phyloP scores from a whole-genome alignment of 2,888 invertebrate species.

The Ophion costatus region DNA sequence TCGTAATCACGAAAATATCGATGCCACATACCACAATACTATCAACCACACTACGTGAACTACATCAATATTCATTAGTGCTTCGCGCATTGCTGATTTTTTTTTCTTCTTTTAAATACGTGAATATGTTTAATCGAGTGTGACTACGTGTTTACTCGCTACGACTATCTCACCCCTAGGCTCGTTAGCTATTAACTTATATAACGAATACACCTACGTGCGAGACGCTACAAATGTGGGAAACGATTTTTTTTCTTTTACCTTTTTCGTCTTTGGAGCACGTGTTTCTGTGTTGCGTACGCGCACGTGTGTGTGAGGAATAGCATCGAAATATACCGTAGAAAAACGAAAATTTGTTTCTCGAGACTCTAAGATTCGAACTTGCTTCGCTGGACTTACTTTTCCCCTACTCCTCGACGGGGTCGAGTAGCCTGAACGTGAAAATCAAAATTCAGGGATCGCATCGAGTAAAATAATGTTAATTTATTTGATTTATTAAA shows the following conservation, averaged over 20 bases:
- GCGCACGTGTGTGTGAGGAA: constrained; percentile 32
- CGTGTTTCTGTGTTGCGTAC: too few relatives aligned
- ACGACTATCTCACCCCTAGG: constrained; percentile 49
- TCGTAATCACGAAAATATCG: constrained; percentile 64
- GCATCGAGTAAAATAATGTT: not conserved
- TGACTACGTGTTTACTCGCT: constrained; percentile 43
- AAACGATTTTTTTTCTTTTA: constrained; percentile 19
- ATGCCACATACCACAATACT: constrained; percentile 60
- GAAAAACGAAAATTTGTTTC: constrained; percentile 22
- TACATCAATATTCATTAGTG: constrained; percentile 67
- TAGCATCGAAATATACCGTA: constrained; percentile 15
- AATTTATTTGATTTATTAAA: too few relatives aligned
- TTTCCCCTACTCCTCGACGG: not conserved
- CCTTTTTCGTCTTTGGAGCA: constrained; percentile 15
- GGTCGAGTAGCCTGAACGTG: constrained; percentile 15
- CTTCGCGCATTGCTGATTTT: constrained; percentile 46
- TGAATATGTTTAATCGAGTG: constrained; percentile 57
- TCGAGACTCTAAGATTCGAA: constrained; percentile 24
- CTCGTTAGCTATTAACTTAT: constrained; percentile 58
- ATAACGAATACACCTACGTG: constrained; percentile 56
- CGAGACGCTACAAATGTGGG: constrained; percentile 50
- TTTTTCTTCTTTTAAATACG: constrained; percentile 54
- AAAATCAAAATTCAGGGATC: not conserved
- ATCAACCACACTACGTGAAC: constrained; percentile 64
- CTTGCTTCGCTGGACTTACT: constrained; percentile 25